Evolutionary conservation across 2,797 vertebrate genomes (phyloP).

Genomic region (Eospalax fontanierii): DNA sequence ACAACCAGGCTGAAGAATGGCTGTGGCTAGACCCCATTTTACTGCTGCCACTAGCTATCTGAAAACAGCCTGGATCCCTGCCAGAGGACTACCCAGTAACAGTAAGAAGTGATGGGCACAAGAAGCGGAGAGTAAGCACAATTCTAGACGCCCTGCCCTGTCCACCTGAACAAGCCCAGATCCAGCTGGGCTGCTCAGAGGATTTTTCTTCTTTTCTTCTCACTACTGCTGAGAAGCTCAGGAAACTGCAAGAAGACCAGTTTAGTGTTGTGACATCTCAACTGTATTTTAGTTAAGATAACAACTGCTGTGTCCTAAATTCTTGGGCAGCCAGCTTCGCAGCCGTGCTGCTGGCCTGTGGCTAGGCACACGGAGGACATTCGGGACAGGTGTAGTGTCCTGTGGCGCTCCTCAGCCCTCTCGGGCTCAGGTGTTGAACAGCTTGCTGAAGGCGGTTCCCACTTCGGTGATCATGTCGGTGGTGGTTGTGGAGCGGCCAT

Average conservation of each 20-base stretch:
- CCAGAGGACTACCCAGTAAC: background rate
- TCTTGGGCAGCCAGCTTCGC: slow-evolving; percentile 82
- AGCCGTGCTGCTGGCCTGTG: slow-evolving; percentile 79
- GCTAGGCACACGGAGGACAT: slow-evolving; percentile 11
- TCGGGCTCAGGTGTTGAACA: slow-evolving; percentile 92
- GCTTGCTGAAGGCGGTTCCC: slow-evolving; percentile 94
- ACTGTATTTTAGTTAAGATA: slow-evolving; percentile 83
- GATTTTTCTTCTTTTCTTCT: background rate
- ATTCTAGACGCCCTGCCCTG: background rate
- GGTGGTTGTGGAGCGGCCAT: slow-evolving; percentile 96
- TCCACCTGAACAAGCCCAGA: background rate
- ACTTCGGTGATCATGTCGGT: slow-evolving; percentile 98
- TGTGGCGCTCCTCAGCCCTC: background rate
- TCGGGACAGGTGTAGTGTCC: background rate
- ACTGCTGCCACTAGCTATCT: background rate
- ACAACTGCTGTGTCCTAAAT: slow-evolving; percentile 81
- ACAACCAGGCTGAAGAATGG: background rate
- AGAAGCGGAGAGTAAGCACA: background rate
- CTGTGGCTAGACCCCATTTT: background rate
- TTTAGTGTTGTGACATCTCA: slow-evolving; percentile 85
- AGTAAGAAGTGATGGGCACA: fast-evolving
- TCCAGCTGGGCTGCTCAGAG: background rate
- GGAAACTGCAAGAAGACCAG: slow-evolving; percentile 82
- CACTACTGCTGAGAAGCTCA: slow-evolving; percentile 85
- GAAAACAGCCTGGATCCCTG: background rate